These are phyloP conservation scores for Macrobrachium rosenbergii DNA, from an alignment of 1,140 invertebrate genomes.

Conservation along the genomic window DNA sequence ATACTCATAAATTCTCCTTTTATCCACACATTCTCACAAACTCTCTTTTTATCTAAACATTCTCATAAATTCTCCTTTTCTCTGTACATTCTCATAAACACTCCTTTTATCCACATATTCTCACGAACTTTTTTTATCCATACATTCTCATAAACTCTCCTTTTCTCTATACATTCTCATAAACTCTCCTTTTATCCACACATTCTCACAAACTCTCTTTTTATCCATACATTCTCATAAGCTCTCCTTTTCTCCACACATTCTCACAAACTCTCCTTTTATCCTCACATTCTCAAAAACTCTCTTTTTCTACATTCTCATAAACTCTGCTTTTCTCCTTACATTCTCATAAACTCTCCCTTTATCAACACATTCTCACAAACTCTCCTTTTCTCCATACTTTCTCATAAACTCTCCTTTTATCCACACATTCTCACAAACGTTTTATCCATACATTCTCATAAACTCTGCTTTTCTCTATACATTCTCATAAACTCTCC, in stretches of 20 bases:
- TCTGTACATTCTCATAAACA: not conserved
- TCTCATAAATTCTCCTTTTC: not conserved
- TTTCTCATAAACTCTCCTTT: no score
- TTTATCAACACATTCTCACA: not conserved
- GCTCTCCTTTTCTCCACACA: not conserved
- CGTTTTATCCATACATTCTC: no score
- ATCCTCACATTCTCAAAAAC: conserved; percentile 7
- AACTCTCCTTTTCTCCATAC: not conserved
- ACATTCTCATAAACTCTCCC: not conserved
- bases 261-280: not conserved
- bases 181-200: not conserved
- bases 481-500: no score
- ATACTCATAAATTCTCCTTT: not conserved
- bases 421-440: no score
- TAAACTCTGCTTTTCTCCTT: not conserved
- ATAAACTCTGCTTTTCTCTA: no score
- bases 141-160: conserved; percentile 6
- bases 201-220: no score
- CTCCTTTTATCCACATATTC: not conserved
- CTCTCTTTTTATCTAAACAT: not conserved
- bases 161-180: not conserved
- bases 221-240: not conserved
- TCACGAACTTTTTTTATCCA: not conserved
- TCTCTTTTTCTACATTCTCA: not conserved
- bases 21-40: conserved; percentile 2